These are phyloP conservation scores for Pangasianodon hypophthalmus DNA, from an alignment of 2,113 vertebrate genomes.

Conservation along the genomic window DNA sequence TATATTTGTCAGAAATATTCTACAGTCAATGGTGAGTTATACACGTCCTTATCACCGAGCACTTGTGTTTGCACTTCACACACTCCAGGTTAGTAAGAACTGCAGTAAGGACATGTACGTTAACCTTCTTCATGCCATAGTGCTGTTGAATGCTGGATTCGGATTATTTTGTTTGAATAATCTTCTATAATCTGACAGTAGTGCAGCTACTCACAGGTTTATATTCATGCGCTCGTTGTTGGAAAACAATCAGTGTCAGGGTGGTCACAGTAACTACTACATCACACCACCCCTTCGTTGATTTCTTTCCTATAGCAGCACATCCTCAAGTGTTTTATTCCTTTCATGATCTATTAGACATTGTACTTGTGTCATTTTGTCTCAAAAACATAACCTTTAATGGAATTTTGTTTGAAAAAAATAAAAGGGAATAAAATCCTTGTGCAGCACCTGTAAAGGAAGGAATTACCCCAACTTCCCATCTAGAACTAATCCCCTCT, in stretches of 20 bases:
- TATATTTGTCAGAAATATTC: neutral
- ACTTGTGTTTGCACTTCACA: neutral
- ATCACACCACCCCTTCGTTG: neutral
- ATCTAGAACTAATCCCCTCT: conserved; percentile 13
- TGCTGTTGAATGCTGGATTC: neutral
- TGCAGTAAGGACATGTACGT: neutral
- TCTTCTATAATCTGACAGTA: neutral
- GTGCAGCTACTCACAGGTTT: neutral
- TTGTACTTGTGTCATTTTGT: neutral
- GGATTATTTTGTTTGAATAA: neutral
- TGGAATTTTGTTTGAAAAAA: too few species aligned
- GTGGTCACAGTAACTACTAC: neutral
- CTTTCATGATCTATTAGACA: neutral
- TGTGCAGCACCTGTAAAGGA: neutral
- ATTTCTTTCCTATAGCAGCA: neutral
- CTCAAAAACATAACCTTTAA: neutral
- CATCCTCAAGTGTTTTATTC: neutral
- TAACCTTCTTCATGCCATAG: neutral
- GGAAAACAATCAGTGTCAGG: neutral
- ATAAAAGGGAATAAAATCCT: neutral
- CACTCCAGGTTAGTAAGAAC: neutral
- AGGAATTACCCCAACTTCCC: neutral
- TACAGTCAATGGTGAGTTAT: neutral
- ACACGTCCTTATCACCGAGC: neutral
- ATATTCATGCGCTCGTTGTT: neutral